Base-by-base conservation (phyloP, 2,888 invertebrate species). In the Holacanthella duospinosa region DNA sequence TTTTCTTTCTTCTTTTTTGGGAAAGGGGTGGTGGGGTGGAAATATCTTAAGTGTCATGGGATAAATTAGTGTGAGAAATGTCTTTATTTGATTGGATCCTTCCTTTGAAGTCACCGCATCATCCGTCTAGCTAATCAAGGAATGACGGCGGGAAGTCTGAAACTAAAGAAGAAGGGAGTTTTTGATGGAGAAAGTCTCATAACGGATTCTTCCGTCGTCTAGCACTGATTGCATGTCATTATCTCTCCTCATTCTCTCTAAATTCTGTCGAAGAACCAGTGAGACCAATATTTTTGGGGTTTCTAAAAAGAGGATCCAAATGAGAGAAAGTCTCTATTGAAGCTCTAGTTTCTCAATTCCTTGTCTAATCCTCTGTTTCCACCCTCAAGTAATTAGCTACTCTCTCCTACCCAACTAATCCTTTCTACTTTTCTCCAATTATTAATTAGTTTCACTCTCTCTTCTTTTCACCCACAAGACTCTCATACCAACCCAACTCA, bases 211-310 rank as follows among this genome's bases (percentile, higher is more conserved):
- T 66, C 64, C 67, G 67, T 67, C 73, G 71, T 73, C 71, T 71
- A 70, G 66, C 71, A 68, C 70, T 73, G 71, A 73, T 73, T 71
- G 71, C 73, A 73, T 73, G 71, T 71, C 71, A 73, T 73, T 71
- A 73, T 70, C 70, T 69, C 69, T 71, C 71, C 69, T 69, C 66
- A 66, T 73, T 36, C 36, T 36, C 36, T 36, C 36, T 16, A 36
- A 36, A 36, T 6, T 36, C 36, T 36, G 9, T 36, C 16, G 6
- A 9, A 36, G 16, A n/a, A 36, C 9, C 16, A 16, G 36, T 9
- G 36, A 36, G 9, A 24, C 6, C 21, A 53, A 53, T 53, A 53
- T 21, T n/a, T 53, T n/a, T 21, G 6, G 9, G 25, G 53, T n/a
- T 21, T 53, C 24, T 53, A n/a, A 53, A 53, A n/a, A 12, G 53